Evolutionary conservation across 2,797 vertebrate genomes (phyloP).

Genomic region (Poecile montanus): DNA sequence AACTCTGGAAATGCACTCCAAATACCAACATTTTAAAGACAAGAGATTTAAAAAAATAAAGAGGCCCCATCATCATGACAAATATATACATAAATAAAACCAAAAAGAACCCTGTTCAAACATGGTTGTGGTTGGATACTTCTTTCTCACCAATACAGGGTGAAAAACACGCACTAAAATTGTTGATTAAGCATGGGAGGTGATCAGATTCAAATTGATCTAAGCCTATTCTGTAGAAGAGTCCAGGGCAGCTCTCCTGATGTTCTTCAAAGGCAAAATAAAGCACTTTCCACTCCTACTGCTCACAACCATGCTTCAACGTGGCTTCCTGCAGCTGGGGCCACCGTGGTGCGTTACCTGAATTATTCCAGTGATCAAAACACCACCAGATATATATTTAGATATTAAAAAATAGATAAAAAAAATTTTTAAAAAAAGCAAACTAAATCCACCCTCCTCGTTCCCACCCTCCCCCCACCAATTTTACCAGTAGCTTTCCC

Average conservation of each 20-base stretch:
- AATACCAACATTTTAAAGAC: conserved; percentile 17
- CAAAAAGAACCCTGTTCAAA: conserved; percentile 40
- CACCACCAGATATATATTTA: not conserved
- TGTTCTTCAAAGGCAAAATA: not conserved
- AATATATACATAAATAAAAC: not conserved
- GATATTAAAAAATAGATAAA: not conserved
- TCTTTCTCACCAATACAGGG: not conserved
- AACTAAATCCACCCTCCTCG: not conserved
- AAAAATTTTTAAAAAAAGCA: not conserved
- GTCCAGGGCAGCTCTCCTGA: not conserved
- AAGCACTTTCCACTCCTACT: not conserved
- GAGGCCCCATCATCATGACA: not conserved
- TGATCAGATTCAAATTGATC: not conserved
- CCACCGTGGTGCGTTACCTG: not conserved
- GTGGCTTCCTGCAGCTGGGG: not conserved
- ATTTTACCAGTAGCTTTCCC: not conserved
- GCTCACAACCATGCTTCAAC: conserved; percentile 65
- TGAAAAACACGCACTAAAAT: not conserved
- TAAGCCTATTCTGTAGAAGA: not conserved
- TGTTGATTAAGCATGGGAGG: not conserved
- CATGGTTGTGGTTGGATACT: conserved; percentile 32
- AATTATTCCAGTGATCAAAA: not conserved
- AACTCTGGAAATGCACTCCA: not conserved
- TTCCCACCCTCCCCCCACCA: not conserved
- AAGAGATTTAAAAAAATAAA: not conserved